These are phyloP conservation scores for Papilio demoleus DNA, from an alignment of 2,888 invertebrate species.

Conservation along the genomic window DNA sequence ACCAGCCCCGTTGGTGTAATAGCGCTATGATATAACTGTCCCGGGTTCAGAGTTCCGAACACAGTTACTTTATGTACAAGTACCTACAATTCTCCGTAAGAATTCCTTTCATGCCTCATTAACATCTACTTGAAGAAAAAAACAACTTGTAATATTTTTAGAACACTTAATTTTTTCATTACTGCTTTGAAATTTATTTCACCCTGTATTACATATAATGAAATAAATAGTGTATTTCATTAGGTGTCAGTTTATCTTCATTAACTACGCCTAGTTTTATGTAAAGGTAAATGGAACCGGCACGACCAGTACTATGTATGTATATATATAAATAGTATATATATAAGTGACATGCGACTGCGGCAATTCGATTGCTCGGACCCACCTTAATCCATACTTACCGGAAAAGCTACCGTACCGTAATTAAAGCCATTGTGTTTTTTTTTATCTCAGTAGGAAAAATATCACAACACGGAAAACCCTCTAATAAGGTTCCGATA, in stretches of 20 bases:
- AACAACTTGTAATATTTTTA: too few relatives aligned
- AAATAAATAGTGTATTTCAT: too few relatives aligned
- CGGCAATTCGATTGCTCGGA: slow-evolving; percentile 8
- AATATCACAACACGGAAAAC: too few relatives aligned
- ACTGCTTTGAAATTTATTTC: neutral
- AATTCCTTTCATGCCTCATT: neutral
- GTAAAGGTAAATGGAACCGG: slow-evolving; percentile 10
- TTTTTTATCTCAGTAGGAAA: too few relatives aligned
- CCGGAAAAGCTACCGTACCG: neutral
- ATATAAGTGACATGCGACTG: slow-evolving; percentile 33
- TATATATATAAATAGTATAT: too few relatives aligned
- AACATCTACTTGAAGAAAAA: neutral
- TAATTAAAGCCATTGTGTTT: too few relatives aligned
- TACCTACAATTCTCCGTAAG: slow-evolving; percentile 6
- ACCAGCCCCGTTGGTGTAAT: slow-evolving; percentile 32
- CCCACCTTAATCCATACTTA: slow-evolving; percentile 25
- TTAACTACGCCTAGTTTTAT: slow-evolving; percentile 20
- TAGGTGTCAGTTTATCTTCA: slow-evolving; percentile 12
- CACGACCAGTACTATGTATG: slow-evolving; percentile 29
- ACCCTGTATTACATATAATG: too few relatives aligned
- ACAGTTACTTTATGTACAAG: slow-evolving; percentile 25
- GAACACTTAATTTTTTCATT: neutral
- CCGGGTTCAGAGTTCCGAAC: slow-evolving; percentile 33
- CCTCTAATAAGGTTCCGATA: too few relatives aligned
- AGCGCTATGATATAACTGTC: slow-evolving; percentile 30